Evolutionary conservation across 2,888 invertebrate species (phyloP).

Genomic region (Cephonodes hylas): DNA sequence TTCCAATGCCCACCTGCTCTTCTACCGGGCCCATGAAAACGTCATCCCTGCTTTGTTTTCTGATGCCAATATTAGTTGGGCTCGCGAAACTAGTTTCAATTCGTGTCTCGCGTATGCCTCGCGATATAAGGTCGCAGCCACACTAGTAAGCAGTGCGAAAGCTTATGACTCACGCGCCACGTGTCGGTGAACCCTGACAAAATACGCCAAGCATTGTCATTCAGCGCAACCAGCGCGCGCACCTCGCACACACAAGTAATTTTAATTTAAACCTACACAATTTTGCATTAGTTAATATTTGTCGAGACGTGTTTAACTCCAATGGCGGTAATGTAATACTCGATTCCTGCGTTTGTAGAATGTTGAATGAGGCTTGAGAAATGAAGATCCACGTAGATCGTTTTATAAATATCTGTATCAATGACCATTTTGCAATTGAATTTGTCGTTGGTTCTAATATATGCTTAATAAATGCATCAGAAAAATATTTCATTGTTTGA

Average conservation of each 20-base stretch:
- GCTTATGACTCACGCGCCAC: conserved; percentile 39
- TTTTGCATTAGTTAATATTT: background rate
- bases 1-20: too few species aligned
- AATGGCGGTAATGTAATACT: background rate
- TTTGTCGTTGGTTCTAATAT: background rate
- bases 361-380: background rate
- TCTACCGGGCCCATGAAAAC: too few species aligned
- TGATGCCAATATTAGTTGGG: conserved; percentile 9
- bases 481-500: too few species aligned
- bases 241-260: background rate
- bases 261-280: background rate
- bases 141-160: conserved; percentile 38
- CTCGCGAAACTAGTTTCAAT: conserved; percentile 28
- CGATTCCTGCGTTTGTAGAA: background rate
- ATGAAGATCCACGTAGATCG: background rate
- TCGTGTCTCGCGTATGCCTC: conserved; percentile 31
- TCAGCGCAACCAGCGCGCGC: conserved; percentile 11
- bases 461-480: background rate
- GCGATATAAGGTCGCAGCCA: conserved; percentile 29
- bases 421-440: background rate
- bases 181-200: conserved; percentile 44
- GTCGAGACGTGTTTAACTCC: background rate
- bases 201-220: conserved; percentile 34
- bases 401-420: background rate
- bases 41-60: background rate